Conservation (phyloP, 2,797 vertebrate species). For the Danio albolineatus region DNA sequence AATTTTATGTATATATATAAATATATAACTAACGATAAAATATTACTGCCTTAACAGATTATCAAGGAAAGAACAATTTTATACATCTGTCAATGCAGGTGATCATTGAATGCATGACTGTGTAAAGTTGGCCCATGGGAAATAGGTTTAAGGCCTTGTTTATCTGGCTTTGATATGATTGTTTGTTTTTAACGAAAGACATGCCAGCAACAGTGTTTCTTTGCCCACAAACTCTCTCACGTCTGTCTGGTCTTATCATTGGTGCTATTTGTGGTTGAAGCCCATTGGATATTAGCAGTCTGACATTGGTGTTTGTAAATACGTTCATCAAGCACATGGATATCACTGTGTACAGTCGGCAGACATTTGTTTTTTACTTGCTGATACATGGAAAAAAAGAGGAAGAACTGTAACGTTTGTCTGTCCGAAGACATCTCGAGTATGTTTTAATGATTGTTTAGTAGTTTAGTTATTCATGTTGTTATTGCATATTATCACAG, state of each 20-base stretch:
- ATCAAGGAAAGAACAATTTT: conserved; percentile 46
- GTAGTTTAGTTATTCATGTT: conserved; percentile 23
- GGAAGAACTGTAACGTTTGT: conserved; percentile 16
- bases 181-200: conserved; percentile 20
- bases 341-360: conserved; percentile 38
- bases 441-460: conserved; percentile 10
- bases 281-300: conserved; percentile 8
- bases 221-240: conserved; percentile 8
- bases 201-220: conserved; percentile 36
- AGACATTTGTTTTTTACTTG: conserved; percentile 9
- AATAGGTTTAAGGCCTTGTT: conserved; percentile 24
- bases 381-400: conserved; percentile 6
- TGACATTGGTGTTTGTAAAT: conserved; percentile 50
- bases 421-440: not conserved
- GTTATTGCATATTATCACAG: conserved; percentile 33
- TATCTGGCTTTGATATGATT: conserved; percentile 42
- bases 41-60: conserved; percentile 59
- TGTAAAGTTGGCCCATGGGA: conserved; percentile 10
- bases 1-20: conserved; percentile 24
- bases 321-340: conserved; percentile 15
- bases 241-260: conserved; percentile 38
- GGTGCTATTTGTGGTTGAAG: conserved; percentile 54
- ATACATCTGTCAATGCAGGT: conserved; percentile 55
- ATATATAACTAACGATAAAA: conserved; percentile 49
- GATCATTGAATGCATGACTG: conserved; percentile 36